Evolutionary conservation across 2,888 invertebrate species (phyloP).

Genomic region (Hypolimnas misippus): DNA sequence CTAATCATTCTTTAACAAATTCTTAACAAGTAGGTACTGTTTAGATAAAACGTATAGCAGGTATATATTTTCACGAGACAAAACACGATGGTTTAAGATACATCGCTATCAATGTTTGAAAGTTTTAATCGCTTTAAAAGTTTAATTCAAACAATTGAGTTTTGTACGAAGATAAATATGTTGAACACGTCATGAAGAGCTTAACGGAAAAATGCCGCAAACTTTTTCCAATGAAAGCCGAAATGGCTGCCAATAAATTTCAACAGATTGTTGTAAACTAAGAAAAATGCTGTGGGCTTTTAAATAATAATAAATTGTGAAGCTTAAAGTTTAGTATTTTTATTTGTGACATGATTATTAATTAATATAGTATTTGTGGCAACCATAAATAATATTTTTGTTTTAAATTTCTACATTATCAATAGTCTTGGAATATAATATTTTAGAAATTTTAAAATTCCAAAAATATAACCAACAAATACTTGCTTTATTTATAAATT

Average conservation of each 20-base stretch:
- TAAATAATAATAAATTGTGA: neutral
- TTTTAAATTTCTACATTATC: constrained; percentile 9
- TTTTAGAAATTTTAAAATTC: neutral
- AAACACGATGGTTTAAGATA: neutral
- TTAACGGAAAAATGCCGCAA: constrained; percentile 2
- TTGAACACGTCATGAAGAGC: neutral
- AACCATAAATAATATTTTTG: no score
- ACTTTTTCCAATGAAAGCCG: constrained; percentile 9
- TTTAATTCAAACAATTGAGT: neutral
- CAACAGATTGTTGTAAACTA: neutral
- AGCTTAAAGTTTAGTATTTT: no score
- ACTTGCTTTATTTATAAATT: no score
- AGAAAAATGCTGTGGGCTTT: neutral
- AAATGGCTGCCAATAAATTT: constrained; percentile 13
- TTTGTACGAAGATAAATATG: neutral
- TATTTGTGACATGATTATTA: no score
- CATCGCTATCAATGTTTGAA: neutral
- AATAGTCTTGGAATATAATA: neutral
- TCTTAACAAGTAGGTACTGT: no score
- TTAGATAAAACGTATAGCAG: neutral
- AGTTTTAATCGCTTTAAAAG: neutral
- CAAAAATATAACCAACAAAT: neutral
- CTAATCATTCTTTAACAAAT: no score
- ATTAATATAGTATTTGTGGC: no score
- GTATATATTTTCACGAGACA: neutral